Evolutionary conservation across 2,113 vertebrate species (phyloP).

Genomic region (Corythaeola cristata): DNA sequence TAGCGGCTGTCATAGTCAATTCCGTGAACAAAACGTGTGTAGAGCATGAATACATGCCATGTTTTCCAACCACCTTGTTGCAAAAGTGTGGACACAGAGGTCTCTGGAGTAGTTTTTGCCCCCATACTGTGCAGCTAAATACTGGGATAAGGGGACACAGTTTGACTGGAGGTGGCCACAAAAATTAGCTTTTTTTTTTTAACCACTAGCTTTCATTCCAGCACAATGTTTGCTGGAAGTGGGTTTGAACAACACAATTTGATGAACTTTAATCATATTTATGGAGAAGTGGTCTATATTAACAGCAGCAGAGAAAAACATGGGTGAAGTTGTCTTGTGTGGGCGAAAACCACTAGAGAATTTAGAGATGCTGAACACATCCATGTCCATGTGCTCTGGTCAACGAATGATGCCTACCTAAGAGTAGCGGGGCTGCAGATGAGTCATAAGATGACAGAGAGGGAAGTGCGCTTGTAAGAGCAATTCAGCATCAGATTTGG

Average conservation of each 20-base stretch:
- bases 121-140: background rate
- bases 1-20: background rate
- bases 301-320: background rate
- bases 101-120: background rate
- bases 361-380: background rate
- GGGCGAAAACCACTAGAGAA: background rate
- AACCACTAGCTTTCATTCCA: background rate
- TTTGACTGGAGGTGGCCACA: background rate
- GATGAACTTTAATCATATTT: background rate
- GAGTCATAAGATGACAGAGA: background rate
- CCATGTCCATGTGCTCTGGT: background rate
- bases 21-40: rapidly evolving
- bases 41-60: too few species aligned
- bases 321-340: background rate
- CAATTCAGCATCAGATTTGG: background rate
- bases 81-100: rapidly evolving
- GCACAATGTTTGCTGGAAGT: background rate
- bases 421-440: background rate
- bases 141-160: background rate
- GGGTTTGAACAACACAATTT: background rate
- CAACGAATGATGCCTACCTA: background rate
- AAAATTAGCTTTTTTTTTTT: background rate
- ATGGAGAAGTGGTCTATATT: background rate
- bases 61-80: background rate
- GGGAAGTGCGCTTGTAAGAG: rapidly evolving